phyloP scores from a whole-genome alignment of 1,140 invertebrate species.

The Stegodyphus mimosarum region DNA sequence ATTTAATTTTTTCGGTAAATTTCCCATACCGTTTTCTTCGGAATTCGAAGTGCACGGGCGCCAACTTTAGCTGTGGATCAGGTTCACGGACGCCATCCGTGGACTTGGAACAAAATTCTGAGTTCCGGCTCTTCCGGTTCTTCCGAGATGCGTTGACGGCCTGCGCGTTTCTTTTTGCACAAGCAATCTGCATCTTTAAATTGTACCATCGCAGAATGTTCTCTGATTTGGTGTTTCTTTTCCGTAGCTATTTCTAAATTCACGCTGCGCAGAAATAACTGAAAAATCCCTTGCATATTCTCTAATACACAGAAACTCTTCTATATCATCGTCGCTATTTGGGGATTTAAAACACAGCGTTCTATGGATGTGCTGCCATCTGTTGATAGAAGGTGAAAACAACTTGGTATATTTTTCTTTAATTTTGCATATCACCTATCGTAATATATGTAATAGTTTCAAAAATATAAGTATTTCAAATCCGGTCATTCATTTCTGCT shows the following conservation, averaged over 20 bases:
- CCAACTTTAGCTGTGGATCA: background rate
- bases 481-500: no score
- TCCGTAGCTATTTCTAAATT: background rate
- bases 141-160: background rate
- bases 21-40: background rate
- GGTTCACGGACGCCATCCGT: background rate
- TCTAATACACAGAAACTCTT: background rate
- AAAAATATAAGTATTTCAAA: no score
- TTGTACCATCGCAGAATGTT: background rate
- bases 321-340: background rate
- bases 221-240: background rate
- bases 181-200: background rate
- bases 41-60: background rate
- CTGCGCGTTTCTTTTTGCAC: background rate
- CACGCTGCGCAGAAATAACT: background rate
- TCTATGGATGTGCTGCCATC: constrained; percentile 3
- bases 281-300: background rate
- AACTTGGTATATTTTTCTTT: constrained; percentile 2
- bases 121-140: background rate
- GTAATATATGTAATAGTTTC: no score
- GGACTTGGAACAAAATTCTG: background rate
- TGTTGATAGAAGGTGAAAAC: background rate
- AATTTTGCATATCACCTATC: background rate
- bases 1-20: background rate
- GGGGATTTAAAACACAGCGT: background rate